Evolutionary conservation across 2,888 invertebrate genomes (phyloP).

Genomic region (Shargacucullia verbasci): DNA sequence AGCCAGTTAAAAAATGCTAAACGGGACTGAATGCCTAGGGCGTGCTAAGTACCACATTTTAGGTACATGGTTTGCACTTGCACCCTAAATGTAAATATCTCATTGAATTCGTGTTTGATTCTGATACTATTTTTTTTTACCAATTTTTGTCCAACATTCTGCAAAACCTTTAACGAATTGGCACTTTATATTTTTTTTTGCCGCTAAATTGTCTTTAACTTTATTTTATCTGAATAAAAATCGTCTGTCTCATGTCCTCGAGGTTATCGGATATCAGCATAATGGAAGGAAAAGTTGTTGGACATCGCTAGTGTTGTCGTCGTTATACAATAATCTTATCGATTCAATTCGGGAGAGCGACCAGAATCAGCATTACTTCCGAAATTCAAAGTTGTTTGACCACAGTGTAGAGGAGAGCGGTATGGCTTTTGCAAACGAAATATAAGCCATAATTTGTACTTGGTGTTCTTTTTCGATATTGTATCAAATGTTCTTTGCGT

Average conservation of each 20-base stretch:
- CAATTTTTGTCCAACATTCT: background rate
- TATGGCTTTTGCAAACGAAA: background rate
- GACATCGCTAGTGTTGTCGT: constrained; percentile 37
- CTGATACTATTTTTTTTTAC: too few species aligned
- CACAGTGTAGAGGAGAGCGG: constrained; percentile 37
- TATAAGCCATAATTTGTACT: too few species aligned
- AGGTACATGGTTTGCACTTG: too few species aligned
- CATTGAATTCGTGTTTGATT: too few species aligned
- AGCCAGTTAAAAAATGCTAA: too few species aligned
- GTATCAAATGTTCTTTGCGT: too few species aligned
- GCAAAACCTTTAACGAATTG: background rate
- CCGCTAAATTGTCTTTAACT: background rate
- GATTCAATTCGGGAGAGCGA: constrained; percentile 52
- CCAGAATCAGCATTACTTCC: constrained; percentile 58
- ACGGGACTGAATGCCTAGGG: too few species aligned
- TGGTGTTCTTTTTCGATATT: too few species aligned
- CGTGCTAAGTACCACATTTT: too few species aligned
- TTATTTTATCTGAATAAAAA: constrained; percentile 3
- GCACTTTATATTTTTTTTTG: background rate
- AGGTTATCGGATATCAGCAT: constrained; percentile 53
- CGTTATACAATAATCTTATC: constrained; percentile 66
- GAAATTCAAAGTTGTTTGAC: constrained; percentile 46
- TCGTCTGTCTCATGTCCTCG: constrained; percentile 9
- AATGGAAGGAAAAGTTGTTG: constrained; percentile 51
- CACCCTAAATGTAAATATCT: too few species aligned